Conservation (phyloP, 2,888 invertebrate species). For the Drosophila pseudotakahashii region DNA sequence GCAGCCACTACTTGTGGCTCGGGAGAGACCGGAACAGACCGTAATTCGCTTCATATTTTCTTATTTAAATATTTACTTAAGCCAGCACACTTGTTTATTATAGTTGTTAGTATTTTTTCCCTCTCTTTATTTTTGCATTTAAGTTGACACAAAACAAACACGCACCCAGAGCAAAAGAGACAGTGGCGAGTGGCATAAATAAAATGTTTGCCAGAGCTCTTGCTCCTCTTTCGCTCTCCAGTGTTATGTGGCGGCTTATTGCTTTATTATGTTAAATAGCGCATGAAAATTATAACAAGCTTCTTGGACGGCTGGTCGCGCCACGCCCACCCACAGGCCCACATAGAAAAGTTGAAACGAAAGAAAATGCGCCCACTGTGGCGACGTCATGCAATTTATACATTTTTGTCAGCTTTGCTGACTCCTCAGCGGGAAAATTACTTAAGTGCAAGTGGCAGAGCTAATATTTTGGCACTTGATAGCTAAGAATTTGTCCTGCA, state of each 20-base stretch:
- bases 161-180: constrained; percentile 29
- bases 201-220: constrained; percentile 44
- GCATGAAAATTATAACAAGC: constrained; percentile 74
- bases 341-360: constrained; percentile 13
- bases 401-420: constrained; percentile 39
- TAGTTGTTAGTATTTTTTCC: constrained; percentile 12
- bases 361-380: constrained; percentile 9
- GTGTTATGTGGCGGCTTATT: constrained; percentile 66
- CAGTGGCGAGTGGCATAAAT: constrained; percentile 38
- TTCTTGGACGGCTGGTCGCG: constrained; percentile 48
- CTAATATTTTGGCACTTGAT: constrained; percentile 1
- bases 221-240: constrained; percentile 8
- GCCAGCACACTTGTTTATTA: constrained; percentile 66
- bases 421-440: constrained; percentile 38
- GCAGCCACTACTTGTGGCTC: constrained; percentile 26
- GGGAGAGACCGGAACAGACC: constrained; percentile 14
- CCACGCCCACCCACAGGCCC: constrained; percentile 50
- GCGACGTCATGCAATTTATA: constrained; percentile 31
- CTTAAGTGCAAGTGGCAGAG: constrained; percentile 6
- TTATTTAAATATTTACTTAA: constrained; percentile 66
- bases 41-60: constrained; percentile 59
- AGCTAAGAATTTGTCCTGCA: constrained; percentile 41
- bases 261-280: constrained; percentile 77
- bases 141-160: constrained; percentile 64
- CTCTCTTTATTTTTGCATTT: constrained; percentile 34